Evolutionary conservation across 2,888 invertebrate species (phyloP), one percentile per base, ranked within the genome.

Genomic region (Hydraecia micacea): DNA sequence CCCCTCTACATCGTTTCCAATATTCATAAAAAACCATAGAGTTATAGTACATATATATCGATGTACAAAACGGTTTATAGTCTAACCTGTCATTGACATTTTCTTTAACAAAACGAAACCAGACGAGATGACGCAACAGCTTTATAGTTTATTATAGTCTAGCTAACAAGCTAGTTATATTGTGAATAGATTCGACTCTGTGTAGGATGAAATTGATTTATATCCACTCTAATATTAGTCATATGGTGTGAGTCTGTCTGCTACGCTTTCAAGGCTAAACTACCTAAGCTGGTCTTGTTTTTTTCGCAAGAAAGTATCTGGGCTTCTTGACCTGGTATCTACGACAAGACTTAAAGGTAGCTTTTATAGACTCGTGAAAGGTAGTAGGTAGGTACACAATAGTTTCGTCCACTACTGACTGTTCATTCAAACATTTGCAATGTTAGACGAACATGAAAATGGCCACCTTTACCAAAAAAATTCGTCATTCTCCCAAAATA

Each of bases 171-270:
- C 63, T 39, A 66, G 65, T 32, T 58, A 46, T 55, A 28, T 55
- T 7, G 25, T 60, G 52, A 78, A 36, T 55, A n/a, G 8, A 58
- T 75, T 66, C 32, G 28, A 21, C 28, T 32, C 8, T 49, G 65
- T 58, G 81, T 74, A 63, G 39, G 55, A 32, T 25, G 55, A 66
- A 65, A 75, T 39, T 75, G 28, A 75, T 75, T 65, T 21, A 74
- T 74, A 79, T 63, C 9, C 9, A 46, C 2, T 55, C 25, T 36
- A 49, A 81, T 32, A 8, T 21, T 62, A 71, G 11, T 36, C 13
- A 49, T 28, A 18, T 62, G 52, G 65, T 36, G 63, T 18, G 7
- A 28, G 9, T 39, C 28, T 39, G 42, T 25, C 42, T 77, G 55
- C 42, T 46, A 42, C n/a, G 18, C 36, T 63, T 73, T 78, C 42